Conservation (phyloP, 2,797 vertebrate genomes). For the Eulemur coronatus region DNA sequence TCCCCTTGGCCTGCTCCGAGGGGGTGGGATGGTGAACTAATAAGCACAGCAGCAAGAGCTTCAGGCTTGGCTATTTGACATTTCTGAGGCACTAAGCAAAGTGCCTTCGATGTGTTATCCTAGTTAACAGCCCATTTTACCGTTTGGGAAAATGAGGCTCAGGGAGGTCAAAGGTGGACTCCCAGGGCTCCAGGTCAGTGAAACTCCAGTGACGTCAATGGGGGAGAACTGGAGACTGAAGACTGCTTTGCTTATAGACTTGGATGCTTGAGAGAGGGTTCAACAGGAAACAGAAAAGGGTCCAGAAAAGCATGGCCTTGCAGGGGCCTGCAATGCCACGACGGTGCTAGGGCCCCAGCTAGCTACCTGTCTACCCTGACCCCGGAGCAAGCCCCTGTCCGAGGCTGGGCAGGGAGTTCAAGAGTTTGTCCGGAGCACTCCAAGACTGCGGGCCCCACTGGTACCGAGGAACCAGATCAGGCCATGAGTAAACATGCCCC, state of each 20-base stretch:
- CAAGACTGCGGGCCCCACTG: not conserved
- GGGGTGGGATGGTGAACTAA: not conserved
- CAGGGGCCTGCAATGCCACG: accelerated
- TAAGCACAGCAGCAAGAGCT: not conserved
- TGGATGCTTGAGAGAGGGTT: not conserved
- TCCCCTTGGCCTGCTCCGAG: accelerated
- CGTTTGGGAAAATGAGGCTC: not conserved
- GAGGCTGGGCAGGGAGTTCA: not conserved
- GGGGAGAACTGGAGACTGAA: not conserved
- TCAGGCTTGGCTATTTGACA: not conserved
- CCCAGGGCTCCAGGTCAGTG: no score
- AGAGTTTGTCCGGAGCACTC: not conserved
- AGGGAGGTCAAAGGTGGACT: not conserved
- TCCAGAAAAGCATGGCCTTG: not conserved
- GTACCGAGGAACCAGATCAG: not conserved
- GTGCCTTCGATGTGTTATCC: not conserved
- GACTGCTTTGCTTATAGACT: not conserved
- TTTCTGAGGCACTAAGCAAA: not conserved
- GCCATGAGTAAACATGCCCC: not conserved
- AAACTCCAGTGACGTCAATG: accelerated
- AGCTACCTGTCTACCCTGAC: not conserved
- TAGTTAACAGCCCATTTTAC: not conserved
- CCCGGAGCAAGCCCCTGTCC: not conserved
- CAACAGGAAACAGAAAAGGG: not conserved
- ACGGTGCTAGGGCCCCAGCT: accelerated